These are phyloP conservation scores for Rutpela maculata DNA, from an alignment of 2,888 invertebrate species.

Conservation along the genomic window DNA sequence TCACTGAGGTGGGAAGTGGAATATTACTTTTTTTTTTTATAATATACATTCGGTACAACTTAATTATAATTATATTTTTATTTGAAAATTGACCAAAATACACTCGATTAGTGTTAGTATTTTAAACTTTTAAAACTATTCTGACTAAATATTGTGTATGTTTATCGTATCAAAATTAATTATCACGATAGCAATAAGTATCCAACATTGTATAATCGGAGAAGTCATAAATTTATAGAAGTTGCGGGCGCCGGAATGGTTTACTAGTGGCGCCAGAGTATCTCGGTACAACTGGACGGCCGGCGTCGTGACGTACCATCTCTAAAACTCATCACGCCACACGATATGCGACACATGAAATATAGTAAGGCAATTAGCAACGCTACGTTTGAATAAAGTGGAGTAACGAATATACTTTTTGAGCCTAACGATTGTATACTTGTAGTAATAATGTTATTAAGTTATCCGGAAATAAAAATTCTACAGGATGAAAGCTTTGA, in stretches of 20 bases:
- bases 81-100: too few relatives aligned
- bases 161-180: not conserved
- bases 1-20: too few relatives aligned
- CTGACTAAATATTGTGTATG: too few relatives aligned
- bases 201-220: constrained; percentile 47
- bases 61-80: too few relatives aligned
- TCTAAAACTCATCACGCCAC: constrained; percentile 62
- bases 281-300: constrained; percentile 64
- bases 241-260: constrained; percentile 54
- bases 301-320: constrained; percentile 69
- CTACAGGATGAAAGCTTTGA: too few relatives aligned
- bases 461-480: too few relatives aligned
- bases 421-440: not conserved
- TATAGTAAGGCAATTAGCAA: constrained; percentile 10
- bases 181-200: constrained; percentile 19
- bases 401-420: not conserved
- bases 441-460: too few relatives aligned
- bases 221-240: constrained; percentile 58
- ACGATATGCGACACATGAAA: not conserved
- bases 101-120: too few relatives aligned
- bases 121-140: too few relatives aligned
- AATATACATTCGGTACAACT: too few relatives aligned
- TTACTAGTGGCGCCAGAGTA: constrained; percentile 58
- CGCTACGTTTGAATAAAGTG: constrained; percentile 41
- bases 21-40: too few relatives aligned